Percentiles rank a stretch among this genome's conserved stretches.
Conservation (phyloP, 2,113 vertebrate genomes). For the Coryphaenoides rupestris region DNA sequence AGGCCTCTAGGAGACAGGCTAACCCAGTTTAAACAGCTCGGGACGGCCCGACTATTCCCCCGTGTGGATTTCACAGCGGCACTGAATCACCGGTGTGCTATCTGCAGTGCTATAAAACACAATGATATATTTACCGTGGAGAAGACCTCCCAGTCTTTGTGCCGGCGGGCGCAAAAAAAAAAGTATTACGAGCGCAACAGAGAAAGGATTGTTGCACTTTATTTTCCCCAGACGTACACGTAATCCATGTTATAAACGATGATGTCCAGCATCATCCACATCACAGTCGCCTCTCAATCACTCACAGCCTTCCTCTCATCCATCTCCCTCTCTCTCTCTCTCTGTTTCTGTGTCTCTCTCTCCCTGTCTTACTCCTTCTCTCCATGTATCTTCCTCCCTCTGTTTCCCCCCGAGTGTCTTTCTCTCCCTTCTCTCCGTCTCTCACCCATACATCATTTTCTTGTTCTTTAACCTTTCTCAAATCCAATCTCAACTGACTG, state of each 20-base stretch:
- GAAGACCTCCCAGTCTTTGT: slow-evolving; percentile 37
- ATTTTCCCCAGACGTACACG: no score
- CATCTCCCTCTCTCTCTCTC: slow-evolving; percentile 12
- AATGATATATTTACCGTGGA: slow-evolving; percentile 35
- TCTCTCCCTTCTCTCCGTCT: no score
- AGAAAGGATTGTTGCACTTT: slow-evolving; percentile 24
- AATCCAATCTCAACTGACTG: no score
- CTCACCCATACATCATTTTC: not conserved
- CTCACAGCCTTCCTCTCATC: slow-evolving; percentile 51
- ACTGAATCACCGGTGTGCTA: slow-evolving; percentile 41
- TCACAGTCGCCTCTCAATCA: slow-evolving; percentile 46
- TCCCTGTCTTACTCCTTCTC: no score
- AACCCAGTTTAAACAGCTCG: slow-evolving; percentile 37
- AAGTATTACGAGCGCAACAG: no score
- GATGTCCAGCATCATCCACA: slow-evolving; percentile 1
- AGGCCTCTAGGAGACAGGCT: slow-evolving; percentile 56
- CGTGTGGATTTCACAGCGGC: slow-evolving; percentile 35
- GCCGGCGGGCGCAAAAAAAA: slow-evolving; percentile 34
- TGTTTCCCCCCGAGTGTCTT: slow-evolving; percentile 14
- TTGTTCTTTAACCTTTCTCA: not conserved
- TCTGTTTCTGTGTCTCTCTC: no score
- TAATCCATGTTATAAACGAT: not conserved
- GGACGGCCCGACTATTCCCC: slow-evolving; percentile 7
- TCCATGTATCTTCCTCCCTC: no score
- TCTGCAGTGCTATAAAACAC: slow-evolving; percentile 45